Evolutionary conservation across 2,888 invertebrate genomes (phyloP), one percentile per base, ranked within the genome.

Genomic region (Limnephilus marmoratus): DNA sequence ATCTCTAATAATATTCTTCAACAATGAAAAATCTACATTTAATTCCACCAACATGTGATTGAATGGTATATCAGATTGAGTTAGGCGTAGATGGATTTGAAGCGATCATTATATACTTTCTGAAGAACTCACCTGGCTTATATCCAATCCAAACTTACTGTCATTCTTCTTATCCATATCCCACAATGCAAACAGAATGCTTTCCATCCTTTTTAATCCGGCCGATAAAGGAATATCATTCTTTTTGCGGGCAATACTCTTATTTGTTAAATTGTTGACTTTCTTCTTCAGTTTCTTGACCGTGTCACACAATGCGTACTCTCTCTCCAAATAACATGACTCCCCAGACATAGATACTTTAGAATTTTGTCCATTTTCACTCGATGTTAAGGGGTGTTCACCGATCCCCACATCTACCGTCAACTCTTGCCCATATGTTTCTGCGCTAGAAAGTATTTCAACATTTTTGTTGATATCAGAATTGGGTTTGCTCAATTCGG

Each of bases 241-340:
- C 53, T 91, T 92, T 45, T 91, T 93, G 41, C 89, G 91, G 15
- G 53, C 86, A 37, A 81, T 89, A 82, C 45, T 80, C 31, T 93
- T 93, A 11, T 29, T 37, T n/a, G 88, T 86, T 3, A 81, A 45
- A 12, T 49, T 45, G 31, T 87, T 93, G 37, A 90, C 90, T 88
- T 91, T 91, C 91, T 93, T 93, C 90, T 91, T 91, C 13, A 91
- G 34, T 83, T 91, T 93, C 80, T 93, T 93, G 5, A 83, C 82
- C 24, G 80, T 91, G 45, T 91, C 92, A 37, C 49, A 81, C 1
- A 86, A 86, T n/a, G 49, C 91, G 82, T 53, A 91, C 31, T 90
- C 92, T 29, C 83, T 90, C 45, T 92, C 90, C 29, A 91, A 88
- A 49, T 82, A 90, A 53, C 81, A 90, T n/a, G 81, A 53, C 49